Evolutionary conservation across 2,113 vertebrate species (phyloP).

Genomic region (Osmerus mordax): DNA sequence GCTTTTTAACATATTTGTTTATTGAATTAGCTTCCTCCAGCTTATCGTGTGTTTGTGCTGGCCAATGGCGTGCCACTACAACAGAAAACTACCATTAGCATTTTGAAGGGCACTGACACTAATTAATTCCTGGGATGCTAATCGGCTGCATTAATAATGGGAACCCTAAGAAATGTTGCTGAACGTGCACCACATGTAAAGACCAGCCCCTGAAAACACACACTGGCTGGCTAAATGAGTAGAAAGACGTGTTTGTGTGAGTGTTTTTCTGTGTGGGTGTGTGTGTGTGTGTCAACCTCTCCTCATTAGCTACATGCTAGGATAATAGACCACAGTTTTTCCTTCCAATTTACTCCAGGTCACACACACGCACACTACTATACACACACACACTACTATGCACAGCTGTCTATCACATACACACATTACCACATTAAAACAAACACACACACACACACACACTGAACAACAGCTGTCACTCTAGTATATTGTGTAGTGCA

Average conservation of each 20-base stretch:
- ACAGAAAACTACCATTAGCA: slow-evolving; percentile 74
- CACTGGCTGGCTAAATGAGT: neutral
- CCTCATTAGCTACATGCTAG: slow-evolving; percentile 54
- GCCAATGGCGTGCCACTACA: slow-evolving; percentile 45
- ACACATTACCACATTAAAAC: too few species aligned
- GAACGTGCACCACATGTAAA: slow-evolving; percentile 73
- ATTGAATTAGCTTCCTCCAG: too few species aligned
- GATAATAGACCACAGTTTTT: slow-evolving; percentile 30
- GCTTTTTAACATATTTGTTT: too few species aligned
- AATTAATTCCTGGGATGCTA: slow-evolving; percentile 76
- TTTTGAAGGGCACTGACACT: slow-evolving; percentile 77
- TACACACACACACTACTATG: too few species aligned
- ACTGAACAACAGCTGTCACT: too few species aligned
- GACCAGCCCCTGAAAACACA: slow-evolving; percentile 61
- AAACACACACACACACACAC: too few species aligned
- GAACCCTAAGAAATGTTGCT: slow-evolving; percentile 73
- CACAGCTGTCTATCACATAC: too few species aligned
- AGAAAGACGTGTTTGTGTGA: neutral
- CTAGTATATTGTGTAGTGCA: too few species aligned
- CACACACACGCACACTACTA: slow-evolving; percentile 24
- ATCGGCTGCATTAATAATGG: slow-evolving; percentile 75
- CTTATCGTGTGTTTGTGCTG: slow-evolving; percentile 26
- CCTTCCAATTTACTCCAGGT: slow-evolving; percentile 38
- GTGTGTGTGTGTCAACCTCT: slow-evolving; percentile 32
- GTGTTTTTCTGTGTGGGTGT: slow-evolving; percentile 13